Evolutionary conservation across 2,888 invertebrate genomes (phyloP).

Genomic region (Monoplex corrugatus): DNA sequence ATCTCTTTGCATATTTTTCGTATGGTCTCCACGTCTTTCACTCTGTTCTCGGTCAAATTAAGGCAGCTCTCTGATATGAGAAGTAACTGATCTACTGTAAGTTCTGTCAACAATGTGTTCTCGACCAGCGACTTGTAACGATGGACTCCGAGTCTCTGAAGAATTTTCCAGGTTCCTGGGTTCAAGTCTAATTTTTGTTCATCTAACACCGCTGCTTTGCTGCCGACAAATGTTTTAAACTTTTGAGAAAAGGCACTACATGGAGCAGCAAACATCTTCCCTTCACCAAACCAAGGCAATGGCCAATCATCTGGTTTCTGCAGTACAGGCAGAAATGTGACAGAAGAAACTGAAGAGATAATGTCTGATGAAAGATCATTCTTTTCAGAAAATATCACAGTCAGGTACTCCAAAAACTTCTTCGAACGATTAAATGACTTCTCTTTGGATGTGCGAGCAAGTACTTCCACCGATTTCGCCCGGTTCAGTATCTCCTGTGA

Average conservation of each 20-base stretch:
- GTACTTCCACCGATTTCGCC: neutral
- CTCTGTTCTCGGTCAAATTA: neutral
- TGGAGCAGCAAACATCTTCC: neutral
- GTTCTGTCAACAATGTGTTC: neutral
- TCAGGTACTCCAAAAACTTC: conserved; percentile 13
- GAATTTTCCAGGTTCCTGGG: neutral
- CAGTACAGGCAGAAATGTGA: conserved; percentile 25
- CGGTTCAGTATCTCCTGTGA: neutral
- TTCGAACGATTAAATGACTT: neutral
- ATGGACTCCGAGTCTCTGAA: conserved; percentile 1
- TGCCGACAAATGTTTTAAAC: conserved; percentile 31
- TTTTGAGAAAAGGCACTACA: neutral
- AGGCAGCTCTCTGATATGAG: neutral
- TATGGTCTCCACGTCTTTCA: too few species aligned
- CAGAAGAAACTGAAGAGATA: neutral
- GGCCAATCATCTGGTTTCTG: conserved; percentile 26
- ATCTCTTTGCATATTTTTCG: conserved; percentile 26
- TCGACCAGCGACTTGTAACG: too few species aligned
- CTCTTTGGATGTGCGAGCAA: too few species aligned
- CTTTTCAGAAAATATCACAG: neutral
- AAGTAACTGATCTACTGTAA: neutral
- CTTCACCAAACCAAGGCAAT: conserved; percentile 14
- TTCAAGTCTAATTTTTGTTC: neutral
- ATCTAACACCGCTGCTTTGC: conserved; percentile 20
- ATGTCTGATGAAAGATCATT: neutral